These are phyloP conservation scores for Ormyrus nitidulus DNA, from an alignment of 2,888 invertebrate genomes.

Conservation along the genomic window DNA sequence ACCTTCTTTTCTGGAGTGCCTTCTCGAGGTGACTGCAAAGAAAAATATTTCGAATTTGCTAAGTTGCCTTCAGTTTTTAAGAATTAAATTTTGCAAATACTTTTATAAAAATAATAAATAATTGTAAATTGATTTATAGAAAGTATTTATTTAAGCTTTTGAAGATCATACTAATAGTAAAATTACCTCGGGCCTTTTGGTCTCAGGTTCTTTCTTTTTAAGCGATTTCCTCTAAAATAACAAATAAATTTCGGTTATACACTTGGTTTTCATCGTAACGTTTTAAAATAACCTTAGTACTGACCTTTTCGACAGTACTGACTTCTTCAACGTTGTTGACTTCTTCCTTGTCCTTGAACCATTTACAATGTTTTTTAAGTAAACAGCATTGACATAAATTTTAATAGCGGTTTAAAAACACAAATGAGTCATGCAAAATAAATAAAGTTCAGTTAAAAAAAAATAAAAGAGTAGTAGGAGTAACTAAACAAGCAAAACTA, in stretches of 20 bases:
- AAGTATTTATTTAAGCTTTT: too few relatives aligned
- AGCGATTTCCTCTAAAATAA: constrained; percentile 54
- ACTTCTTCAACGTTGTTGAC: constrained; percentile 69
- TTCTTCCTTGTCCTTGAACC: constrained; percentile 67
- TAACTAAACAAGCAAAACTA: constrained; percentile 15
- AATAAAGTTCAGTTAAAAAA: neutral
- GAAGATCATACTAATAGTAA: neutral
- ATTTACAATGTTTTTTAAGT: neutral
- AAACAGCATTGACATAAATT: neutral
- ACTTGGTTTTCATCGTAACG: neutral
- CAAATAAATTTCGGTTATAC: constrained; percentile 10
- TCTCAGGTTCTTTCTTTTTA: constrained; percentile 58
- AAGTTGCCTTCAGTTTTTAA: neutral
- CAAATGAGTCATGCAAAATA: too few relatives aligned
- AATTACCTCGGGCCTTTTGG: constrained; percentile 55
- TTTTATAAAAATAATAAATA: too few relatives aligned
- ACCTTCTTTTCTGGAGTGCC: constrained; percentile 67
- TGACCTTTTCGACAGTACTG: constrained; percentile 67
- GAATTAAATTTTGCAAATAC: neutral
- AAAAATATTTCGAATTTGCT: constrained; percentile 20
- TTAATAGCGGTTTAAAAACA: too few relatives aligned
- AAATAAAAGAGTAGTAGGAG: neutral
- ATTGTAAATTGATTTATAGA: too few relatives aligned
- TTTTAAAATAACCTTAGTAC: constrained; percentile 13
- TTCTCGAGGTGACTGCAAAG: constrained; percentile 64